Evolutionary conservation across 2,888 invertebrate species (phyloP).

Genomic region (Drosophila mercatorum): DNA sequence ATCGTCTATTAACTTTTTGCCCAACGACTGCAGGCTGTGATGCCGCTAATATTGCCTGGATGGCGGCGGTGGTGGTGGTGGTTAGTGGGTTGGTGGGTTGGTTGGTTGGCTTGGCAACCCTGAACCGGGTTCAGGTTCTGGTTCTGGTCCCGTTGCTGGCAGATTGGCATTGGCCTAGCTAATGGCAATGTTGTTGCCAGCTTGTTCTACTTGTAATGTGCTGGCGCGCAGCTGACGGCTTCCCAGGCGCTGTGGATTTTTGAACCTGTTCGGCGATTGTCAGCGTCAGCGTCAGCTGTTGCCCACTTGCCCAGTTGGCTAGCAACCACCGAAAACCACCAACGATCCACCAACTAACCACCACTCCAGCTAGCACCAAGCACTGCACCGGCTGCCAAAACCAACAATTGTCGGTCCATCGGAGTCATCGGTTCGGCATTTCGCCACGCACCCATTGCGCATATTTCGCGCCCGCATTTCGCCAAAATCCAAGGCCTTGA

Average conservation of each 20-base stretch:
- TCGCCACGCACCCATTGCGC: slow-evolving; percentile 79
- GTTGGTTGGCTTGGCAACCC: slow-evolving; percentile 19
- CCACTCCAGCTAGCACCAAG: slow-evolving; percentile 42
- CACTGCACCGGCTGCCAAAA: slow-evolving; percentile 76
- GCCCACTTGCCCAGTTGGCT: slow-evolving; percentile 28
- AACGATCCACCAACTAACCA: slow-evolving; percentile 51
- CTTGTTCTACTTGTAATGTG: slow-evolving; percentile 81
- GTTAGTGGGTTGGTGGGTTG: slow-evolving; percentile 5
- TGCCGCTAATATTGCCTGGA: slow-evolving; percentile 69
- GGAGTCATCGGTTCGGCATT: slow-evolving; percentile 39
- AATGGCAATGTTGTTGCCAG: slow-evolving; percentile 78
- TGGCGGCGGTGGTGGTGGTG: neutral
- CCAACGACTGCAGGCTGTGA: slow-evolving; percentile 41
- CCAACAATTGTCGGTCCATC: slow-evolving; percentile 82
- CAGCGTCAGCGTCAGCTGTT: slow-evolving; percentile 64
- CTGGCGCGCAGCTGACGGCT: slow-evolving; percentile 76
- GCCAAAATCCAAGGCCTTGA: slow-evolving; percentile 8
- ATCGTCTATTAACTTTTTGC: slow-evolving; percentile 83
- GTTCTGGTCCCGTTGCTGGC: slow-evolving; percentile 20
- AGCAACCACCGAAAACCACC: slow-evolving; percentile 52
- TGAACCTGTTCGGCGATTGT: slow-evolving; percentile 63
- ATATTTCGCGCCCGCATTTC: slow-evolving; percentile 75
- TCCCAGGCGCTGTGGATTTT: slow-evolving; percentile 71
- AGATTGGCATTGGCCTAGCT: slow-evolving; percentile 32
- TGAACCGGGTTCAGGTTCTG: slow-evolving; percentile 4